A percentile compares a stretch with the other conserved stretches of the same genome.
phyloP scores from a whole-genome alignment of 2,888 invertebrate genomes.

The Sialis lutaria region DNA sequence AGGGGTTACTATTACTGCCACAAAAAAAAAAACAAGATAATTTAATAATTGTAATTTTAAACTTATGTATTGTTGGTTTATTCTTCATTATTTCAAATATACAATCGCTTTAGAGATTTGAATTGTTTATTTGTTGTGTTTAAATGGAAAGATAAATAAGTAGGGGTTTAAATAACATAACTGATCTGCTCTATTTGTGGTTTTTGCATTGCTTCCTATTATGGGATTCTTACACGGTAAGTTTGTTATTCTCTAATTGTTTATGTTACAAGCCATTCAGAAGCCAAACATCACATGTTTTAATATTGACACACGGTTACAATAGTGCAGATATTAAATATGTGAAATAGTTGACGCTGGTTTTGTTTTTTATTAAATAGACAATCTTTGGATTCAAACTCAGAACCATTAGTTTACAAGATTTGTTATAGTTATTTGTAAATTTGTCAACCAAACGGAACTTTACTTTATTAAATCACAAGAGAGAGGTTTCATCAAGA shows the following conservation, averaged over 20 bases:
- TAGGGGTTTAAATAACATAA: slow-evolving; percentile 27
- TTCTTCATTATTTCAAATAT: background rate
- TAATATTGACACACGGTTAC: too few species aligned
- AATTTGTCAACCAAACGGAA: too few species aligned
- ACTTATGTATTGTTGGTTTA: background rate
- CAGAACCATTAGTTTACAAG: too few species aligned
- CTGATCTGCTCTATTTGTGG: slow-evolving; percentile 42
- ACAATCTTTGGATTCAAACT: too few species aligned
- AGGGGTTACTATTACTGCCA: background rate
- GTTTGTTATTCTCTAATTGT: slow-evolving; percentile 15
- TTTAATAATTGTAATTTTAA: background rate
- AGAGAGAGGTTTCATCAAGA: too few species aligned
- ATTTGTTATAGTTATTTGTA: too few species aligned
- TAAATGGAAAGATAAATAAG: background rate
- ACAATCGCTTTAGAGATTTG: background rate
- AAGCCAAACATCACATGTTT: too few species aligned
- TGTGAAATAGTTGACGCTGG: too few species aligned
- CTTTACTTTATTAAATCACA: too few species aligned
- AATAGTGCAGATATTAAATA: too few species aligned
- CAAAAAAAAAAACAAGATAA: background rate
- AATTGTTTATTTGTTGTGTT: background rate
- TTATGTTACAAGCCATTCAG: too few species aligned
- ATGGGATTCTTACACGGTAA: slow-evolving; percentile 50
- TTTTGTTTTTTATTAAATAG: too few species aligned
- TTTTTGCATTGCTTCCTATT: slow-evolving; percentile 40